These are phyloP conservation scores for Eurystomus gularis DNA, from an alignment of 2,113 vertebrate genomes.

Conservation along the genomic window DNA sequence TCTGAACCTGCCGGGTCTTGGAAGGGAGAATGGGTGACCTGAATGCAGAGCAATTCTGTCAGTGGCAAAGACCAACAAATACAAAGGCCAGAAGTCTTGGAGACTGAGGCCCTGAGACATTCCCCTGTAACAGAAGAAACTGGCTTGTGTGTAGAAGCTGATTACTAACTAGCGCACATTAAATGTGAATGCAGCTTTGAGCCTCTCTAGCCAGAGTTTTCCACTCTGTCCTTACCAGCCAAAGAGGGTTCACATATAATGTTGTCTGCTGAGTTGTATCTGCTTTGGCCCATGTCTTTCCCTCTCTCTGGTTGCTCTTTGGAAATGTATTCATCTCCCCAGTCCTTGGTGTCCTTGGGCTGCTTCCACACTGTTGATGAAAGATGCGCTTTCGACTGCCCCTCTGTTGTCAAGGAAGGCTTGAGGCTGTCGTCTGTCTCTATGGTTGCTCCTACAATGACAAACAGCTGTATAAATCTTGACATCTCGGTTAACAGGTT, in stretches of 20 bases:
- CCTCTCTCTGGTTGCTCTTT: constrained; percentile 80
- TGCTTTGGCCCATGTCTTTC: constrained; percentile 72
- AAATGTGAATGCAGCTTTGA: background rate
- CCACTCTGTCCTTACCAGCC: constrained; percentile 73
- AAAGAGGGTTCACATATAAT: constrained; percentile 76
- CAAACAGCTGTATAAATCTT: background rate
- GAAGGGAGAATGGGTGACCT: background rate
- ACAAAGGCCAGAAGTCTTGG: background rate
- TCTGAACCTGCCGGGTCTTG: background rate
- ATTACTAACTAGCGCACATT: background rate
- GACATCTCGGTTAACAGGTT: background rate
- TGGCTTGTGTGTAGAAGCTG: background rate
- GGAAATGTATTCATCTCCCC: constrained; percentile 77
- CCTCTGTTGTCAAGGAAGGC: constrained; percentile 67
- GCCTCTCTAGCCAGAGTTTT: background rate
- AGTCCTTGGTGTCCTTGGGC: constrained; percentile 80
- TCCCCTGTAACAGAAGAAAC: background rate
- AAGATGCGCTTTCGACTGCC: constrained; percentile 69
- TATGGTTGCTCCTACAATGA: constrained; percentile 30
- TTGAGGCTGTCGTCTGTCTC: constrained; percentile 75
- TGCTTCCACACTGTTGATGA: constrained; percentile 81
- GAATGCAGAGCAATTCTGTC: background rate
- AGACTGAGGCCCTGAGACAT: background rate
- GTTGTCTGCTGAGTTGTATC: constrained; percentile 76
- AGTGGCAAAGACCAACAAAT: background rate